Evolutionary conservation across 2,888 invertebrate genomes (phyloP).

Genomic region (Gari tellinella): DNA sequence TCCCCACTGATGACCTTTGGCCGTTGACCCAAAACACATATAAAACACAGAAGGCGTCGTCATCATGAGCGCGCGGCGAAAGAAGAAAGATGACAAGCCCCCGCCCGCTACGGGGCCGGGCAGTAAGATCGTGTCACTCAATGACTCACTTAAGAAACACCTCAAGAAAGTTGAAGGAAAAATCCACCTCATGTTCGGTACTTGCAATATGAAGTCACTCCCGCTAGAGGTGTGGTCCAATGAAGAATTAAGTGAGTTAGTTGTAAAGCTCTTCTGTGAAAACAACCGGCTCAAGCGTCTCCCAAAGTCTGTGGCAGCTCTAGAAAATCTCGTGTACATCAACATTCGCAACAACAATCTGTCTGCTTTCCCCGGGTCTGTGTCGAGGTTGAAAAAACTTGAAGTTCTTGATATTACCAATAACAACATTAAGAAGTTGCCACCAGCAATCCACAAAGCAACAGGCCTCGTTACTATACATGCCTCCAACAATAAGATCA

Average conservation of each 20-base stretch:
- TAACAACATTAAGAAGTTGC: slow-evolving; percentile 80
- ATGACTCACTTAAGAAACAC: slow-evolving; percentile 76
- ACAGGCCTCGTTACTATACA: slow-evolving; percentile 69
- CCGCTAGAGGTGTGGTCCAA: slow-evolving; percentile 82
- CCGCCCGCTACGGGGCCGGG: slow-evolving; percentile 83
- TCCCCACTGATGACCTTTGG: too few relatives aligned
- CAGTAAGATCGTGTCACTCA: slow-evolving; percentile 82
- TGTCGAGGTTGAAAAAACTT: slow-evolving; percentile 76
- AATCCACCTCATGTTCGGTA: slow-evolving; percentile 74
- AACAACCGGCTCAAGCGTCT: slow-evolving; percentile 82
- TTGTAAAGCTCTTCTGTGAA: slow-evolving; percentile 77
- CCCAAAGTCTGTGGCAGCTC: slow-evolving; percentile 75
- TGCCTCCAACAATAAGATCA: slow-evolving; percentile 79
- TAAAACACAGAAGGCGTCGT: slow-evolving; percentile 1
- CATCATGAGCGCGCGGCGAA: slow-evolving; percentile 66
- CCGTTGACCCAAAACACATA: neutral
- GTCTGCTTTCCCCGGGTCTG: slow-evolving; percentile 73
- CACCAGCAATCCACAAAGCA: slow-evolving; percentile 81
- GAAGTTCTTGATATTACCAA: slow-evolving; percentile 76
- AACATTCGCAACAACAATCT: slow-evolving; percentile 79
- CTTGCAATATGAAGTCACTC: slow-evolving; percentile 76
- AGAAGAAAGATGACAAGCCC: slow-evolving; percentile 83
- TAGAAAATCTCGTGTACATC: slow-evolving; percentile 76
- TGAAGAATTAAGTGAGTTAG: slow-evolving; percentile 80
- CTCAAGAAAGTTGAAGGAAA: slow-evolving; percentile 73